Conservation (phyloP, 2,888 invertebrate genomes). For the Rhingia campestris region DNA sequence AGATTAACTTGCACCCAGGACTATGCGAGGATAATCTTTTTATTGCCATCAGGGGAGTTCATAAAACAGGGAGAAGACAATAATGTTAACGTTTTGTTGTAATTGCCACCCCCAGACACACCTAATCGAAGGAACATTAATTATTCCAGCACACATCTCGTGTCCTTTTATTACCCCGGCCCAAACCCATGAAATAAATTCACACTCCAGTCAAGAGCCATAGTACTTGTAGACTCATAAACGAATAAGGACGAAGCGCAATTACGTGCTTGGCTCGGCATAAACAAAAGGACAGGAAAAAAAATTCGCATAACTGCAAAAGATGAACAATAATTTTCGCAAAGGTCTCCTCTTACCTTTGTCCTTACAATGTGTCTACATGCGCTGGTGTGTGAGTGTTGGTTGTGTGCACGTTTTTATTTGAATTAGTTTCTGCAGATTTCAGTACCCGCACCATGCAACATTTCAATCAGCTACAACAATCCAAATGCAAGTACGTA, state of each 20-base stretch:
- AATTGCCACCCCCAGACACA: conserved; percentile 12
- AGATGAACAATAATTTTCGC: conserved; percentile 12
- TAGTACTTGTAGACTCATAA: background rate
- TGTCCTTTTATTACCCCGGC: background rate
- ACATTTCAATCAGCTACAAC: conserved; percentile 2
- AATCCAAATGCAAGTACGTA: background rate
- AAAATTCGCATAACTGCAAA: too few relatives aligned
- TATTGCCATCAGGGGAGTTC: conserved; percentile 4
- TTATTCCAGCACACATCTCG: conserved; percentile 6
- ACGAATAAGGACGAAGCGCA: background rate
- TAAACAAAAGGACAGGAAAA: background rate
- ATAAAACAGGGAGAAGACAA: conserved; percentile 5
- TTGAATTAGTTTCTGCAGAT: background rate
- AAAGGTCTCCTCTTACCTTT: too few relatives aligned
- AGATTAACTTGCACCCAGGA: too few relatives aligned
- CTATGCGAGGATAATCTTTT: conserved; percentile 1
- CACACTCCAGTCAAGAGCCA: background rate
- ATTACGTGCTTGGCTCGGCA: background rate
- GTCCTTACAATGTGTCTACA: too few relatives aligned
- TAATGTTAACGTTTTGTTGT: conserved; percentile 16
- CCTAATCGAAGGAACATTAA: conserved; percentile 22
- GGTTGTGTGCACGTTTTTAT: too few relatives aligned
- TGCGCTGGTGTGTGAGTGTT: too few relatives aligned
- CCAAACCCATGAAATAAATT: background rate
- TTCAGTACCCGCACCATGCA: background rate